These are phyloP conservation scores for Barnardius zonarius DNA, from an alignment of 2,113 vertebrate genomes.

Conservation along the genomic window DNA sequence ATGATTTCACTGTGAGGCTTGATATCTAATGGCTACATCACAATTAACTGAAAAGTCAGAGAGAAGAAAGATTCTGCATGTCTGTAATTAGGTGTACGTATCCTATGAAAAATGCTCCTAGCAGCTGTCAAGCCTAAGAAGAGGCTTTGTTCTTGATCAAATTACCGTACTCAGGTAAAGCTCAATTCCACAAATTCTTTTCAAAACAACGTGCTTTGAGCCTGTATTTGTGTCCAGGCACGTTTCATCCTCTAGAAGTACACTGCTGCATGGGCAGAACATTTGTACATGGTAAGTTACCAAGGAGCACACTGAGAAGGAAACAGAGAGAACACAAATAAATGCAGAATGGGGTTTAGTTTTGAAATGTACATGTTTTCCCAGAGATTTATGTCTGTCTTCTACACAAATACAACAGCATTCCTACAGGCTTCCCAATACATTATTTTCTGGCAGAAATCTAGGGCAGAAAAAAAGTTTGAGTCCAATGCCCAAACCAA, in stretches of 20 bases:
- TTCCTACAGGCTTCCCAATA: neutral
- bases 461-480: neutral
- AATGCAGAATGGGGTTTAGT: neutral
- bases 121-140: neutral
- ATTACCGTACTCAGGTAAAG: neutral
- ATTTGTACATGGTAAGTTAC: neutral
- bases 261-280: neutral
- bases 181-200: neutral
- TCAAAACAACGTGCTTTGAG: neutral
- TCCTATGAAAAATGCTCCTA: neutral
- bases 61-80: neutral
- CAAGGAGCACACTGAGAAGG: neutral
- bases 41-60: neutral
- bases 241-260: neutral
- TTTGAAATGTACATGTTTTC: neutral
- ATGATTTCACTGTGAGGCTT: neutral
- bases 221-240: neutral
- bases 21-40: neutral
- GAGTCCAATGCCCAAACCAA: neutral
- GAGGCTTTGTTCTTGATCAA: neutral
- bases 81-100: neutral
- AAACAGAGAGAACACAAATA: neutral
- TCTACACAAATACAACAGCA: neutral
- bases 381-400: neutral
- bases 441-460: neutral